phyloP scores from a whole-genome alignment of 2,888 invertebrate genomes.

The Ophioninae sp. region DNA sequence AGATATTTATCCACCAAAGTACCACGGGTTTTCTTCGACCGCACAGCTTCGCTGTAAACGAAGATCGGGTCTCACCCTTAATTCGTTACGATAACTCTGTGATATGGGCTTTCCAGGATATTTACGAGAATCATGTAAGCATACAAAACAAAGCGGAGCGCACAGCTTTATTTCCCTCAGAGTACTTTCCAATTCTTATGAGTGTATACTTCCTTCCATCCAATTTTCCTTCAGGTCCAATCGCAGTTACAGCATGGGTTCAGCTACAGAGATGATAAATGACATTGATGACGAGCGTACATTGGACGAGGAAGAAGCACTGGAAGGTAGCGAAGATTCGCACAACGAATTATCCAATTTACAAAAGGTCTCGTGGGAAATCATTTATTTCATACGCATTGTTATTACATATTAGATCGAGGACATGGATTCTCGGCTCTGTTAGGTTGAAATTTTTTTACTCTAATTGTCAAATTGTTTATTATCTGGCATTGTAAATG shows the following conservation, averaged over 20 bases:
- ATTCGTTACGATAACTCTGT: constrained; percentile 31
- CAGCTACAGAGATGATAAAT: constrained; percentile 97
- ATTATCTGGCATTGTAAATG: neutral
- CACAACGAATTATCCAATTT: constrained; percentile 94
- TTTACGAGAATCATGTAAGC: constrained; percentile 56
- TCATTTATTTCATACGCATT: neutral
- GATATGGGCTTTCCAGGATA: constrained; percentile 52
- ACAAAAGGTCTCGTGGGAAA: constrained; percentile 84
- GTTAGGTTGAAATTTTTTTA: neutral
- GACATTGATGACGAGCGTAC: constrained; percentile 99
- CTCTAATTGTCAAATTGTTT: neutral
- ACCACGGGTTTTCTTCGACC: neutral
- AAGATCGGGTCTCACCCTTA: constrained; percentile 24
- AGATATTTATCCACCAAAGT: neutral
- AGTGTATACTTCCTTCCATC: neutral
- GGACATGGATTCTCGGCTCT: neutral
- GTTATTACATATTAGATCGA: constrained; percentile 41
- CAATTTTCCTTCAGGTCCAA: constrained; percentile 74
- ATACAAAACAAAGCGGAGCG: neutral
- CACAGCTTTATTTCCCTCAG: neutral
- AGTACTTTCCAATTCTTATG: neutral
- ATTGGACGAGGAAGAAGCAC: constrained; percentile 97
- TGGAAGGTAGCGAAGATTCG: constrained; percentile 94
- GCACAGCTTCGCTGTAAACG: neutral
- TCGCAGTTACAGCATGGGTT: constrained; percentile 90